phyloP scores from a whole-genome alignment of 1,140 invertebrate species.

The Heterodera schachtii region DNA sequence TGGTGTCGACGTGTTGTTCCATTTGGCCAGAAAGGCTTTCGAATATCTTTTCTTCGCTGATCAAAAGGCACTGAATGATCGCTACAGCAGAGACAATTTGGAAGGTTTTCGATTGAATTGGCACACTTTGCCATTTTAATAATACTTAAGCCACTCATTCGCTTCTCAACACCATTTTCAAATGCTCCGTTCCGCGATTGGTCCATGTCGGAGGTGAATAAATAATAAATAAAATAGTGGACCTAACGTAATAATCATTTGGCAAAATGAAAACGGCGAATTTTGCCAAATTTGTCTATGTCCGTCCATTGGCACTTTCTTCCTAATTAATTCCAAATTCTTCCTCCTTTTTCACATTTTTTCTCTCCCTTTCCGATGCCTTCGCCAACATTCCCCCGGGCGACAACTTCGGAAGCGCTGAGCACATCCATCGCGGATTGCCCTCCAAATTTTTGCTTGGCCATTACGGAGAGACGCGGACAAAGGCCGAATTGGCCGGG shows the following conservation, averaged over 20 bases:
- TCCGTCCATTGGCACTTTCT: too few relatives aligned
- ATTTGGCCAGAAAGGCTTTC: slow-evolving; percentile 44
- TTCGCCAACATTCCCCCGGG: slow-evolving; percentile 47
- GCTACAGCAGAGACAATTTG: slow-evolving; percentile 39
- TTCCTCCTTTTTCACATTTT: not conserved
- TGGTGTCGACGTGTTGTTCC: slow-evolving; percentile 41
- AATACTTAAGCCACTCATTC: slow-evolving; percentile 36
- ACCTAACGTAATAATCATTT: not conserved
- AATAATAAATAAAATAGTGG: not conserved
- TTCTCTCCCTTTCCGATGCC: slow-evolving; percentile 21
- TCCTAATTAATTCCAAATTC: too few relatives aligned
- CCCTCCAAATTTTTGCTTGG: slow-evolving; percentile 44
- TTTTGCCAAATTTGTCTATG: too few relatives aligned
- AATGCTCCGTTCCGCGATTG: slow-evolving; percentile 31
- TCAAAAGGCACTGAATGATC: slow-evolving; percentile 25
- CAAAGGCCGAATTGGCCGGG: slow-evolving; percentile 30
- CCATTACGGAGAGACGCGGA: slow-evolving; percentile 45
- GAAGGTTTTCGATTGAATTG: slow-evolving; percentile 23
- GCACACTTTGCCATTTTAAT: not conserved
- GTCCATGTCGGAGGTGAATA: slow-evolving; percentile 37
- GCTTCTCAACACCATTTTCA: slow-evolving; percentile 42
- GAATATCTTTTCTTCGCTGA: slow-evolving; percentile 31
- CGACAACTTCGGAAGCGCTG: slow-evolving; percentile 49
- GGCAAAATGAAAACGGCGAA: not conserved
- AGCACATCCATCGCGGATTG: slow-evolving; percentile 39